phyloP scores from a whole-genome alignment of 2,888 invertebrate species.

The Candidula unifasciata region DNA sequence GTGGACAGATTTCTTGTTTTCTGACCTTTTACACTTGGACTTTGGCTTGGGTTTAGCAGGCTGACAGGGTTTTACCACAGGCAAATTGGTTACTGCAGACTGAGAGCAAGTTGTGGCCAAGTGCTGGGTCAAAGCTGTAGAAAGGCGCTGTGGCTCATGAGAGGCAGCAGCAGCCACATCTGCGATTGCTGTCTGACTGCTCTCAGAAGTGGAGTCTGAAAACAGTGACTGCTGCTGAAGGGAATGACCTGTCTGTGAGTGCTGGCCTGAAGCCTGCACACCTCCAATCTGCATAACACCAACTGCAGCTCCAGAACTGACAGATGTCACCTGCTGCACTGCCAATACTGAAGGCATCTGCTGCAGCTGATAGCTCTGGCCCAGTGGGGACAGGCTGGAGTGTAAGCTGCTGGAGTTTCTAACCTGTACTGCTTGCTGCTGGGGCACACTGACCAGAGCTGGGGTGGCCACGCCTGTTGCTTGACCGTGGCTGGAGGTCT shows the following conservation, averaged over 20 bases:
- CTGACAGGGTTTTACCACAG: slow-evolving; percentile 14
- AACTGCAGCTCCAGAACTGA: slow-evolving; percentile 19
- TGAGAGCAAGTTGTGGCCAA: not conserved
- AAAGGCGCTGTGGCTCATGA: not conserved
- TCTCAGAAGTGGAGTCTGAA: not conserved
- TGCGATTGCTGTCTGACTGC: not conserved
- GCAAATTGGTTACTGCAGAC: not conserved
- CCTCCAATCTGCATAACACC: slow-evolving; percentile 30
- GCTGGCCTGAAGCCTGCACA: slow-evolving; percentile 23
- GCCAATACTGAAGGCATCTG: slow-evolving; percentile 41
- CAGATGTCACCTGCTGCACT: slow-evolving; percentile 34
- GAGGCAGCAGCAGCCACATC: not conserved
- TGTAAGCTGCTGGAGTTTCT: slow-evolving; percentile 43
- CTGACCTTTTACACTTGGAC: slow-evolving; percentile 48
- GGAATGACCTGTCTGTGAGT: not conserved
- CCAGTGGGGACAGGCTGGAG: slow-evolving; percentile 40
- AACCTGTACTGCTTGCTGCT: slow-evolving; percentile 33
- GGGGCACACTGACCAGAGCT: slow-evolving; percentile 43
- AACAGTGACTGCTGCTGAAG: slow-evolving; percentile 27
- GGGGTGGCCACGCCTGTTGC: slow-evolving; percentile 19
- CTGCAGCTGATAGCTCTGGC: slow-evolving; percentile 37
- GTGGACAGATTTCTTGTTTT: slow-evolving; percentile 42
- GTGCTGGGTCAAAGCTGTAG: not conserved
- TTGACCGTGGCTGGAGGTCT: slow-evolving; percentile 24
- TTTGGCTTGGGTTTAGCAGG: slow-evolving; percentile 40